Base-by-base conservation (phyloP, 2,797 vertebrate species). In the Gymnothorax reevesii region DNA sequence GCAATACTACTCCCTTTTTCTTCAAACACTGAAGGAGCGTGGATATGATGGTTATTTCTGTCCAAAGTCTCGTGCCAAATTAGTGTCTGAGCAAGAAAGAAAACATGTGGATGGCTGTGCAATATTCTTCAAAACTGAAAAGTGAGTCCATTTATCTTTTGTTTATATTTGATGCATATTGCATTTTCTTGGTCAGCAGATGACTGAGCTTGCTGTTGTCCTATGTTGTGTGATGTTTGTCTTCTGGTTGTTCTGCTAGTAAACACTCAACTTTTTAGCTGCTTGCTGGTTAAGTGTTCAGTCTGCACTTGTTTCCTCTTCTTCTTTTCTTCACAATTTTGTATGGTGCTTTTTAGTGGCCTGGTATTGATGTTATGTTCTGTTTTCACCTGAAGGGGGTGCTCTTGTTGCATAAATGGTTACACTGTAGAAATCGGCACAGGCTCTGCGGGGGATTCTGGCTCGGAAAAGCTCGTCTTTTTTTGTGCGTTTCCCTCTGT, bases 11-110 rank as follows among this genome's bases (percentile, higher is more conserved):
- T 94, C 97, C 84, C 94, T 99, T 92, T 99, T 99, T 88, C 95
- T 99, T 94, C 98, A 98, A 90, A 98, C 97, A 22, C 95, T 99
- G 90, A 98, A 99, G 92, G 97, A 97, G 73, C 97, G 97, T 88
- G 98, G 98, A 89, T 99, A 99, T 62, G 98, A 99, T 73, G 98
- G 98, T 55, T 99, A 98, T 95, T 99, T 99, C 93, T 99, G 98
- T 94, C 98, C 98, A 73, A 99, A 99, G 95, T 99, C 98, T 93
- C 98, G 98, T 95, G 98, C 98, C 97, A 99, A 99, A 96, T 97
- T 99, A 91, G 97, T 99, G 94, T 99, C 98, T 0, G 98, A 99
- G 88, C 98, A 97, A 93, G 99, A 99, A 94, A 95, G 97, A 87
- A 99, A 99, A 90, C 98, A 99, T 89, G 99, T 99, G 91, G 99